Evolutionary conservation across 1,140 invertebrate genomes (phyloP), one percentile per base, ranked within the genome.

Genomic region (Pomacea maculata): DNA sequence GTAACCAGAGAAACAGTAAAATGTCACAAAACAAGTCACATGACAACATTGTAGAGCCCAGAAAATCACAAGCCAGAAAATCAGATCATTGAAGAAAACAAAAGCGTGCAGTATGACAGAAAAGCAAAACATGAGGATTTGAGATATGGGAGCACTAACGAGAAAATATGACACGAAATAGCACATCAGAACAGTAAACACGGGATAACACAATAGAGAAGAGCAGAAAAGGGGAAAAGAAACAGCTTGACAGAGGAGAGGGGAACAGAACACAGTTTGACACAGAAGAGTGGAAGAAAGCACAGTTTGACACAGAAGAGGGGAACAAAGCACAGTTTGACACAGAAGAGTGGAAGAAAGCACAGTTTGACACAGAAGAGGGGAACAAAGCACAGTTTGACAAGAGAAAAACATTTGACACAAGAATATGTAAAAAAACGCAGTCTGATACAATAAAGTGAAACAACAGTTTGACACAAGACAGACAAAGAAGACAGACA

Each of bases 241-340:
- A 15, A 52, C 29, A 75, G n/a, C 29, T 25, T 45, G 73, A 75
- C 12, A 75, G 8, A 57, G 73, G n/a, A 57, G 55, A 57, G 7
- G 8, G 54, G 73, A 75, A 71, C n/a, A n/a, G 68, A n/a, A 12
- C n/a, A 71, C n/a, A 71, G 68, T 29, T n/a, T 29, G 68, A 71
- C n/a, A 71, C 12, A n/a, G 68, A 71, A n/a, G n/a, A 19, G 45
- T 14, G n/a, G n/a, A n/a, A n/a, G 7, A n/a, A 1, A 71, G 68
- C n/a, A n/a, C n/a, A 71, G 68, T 29, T n/a, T 29, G 68, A 71
- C n/a, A 71, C 15, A 71, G 68, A 71, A 12, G 45, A 34, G 45
- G 1, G 45, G 68, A 71, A 12, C 3, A 34, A 14, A n/a, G 45
- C n/a, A 71, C 68, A 71, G 68, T 29, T 34, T 29, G 15, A 71